phyloP scores from a whole-genome alignment of 2,797 vertebrate genomes.

The Galagoides demidoff region DNA sequence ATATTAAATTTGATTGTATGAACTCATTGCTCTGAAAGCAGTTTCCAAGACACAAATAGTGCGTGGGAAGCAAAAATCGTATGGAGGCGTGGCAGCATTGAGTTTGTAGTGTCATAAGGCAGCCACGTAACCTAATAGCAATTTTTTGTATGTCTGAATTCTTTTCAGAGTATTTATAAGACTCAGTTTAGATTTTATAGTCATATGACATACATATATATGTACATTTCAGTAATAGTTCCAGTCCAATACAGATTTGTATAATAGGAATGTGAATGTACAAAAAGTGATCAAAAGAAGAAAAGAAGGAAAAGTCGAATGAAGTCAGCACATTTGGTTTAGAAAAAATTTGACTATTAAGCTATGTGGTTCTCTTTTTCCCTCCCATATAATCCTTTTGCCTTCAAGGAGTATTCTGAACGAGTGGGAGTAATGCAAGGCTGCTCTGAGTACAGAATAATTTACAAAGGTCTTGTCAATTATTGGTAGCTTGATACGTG shows the following conservation, averaged over 20 bases:
- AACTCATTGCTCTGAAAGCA: neutral
- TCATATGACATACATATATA: neutral
- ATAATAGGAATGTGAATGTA: neutral
- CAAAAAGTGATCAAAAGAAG: conserved; percentile 9
- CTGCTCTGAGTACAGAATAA: neutral
- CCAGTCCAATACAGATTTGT: neutral
- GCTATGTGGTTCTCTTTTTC: neutral
- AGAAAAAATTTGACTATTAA: conserved; percentile 6
- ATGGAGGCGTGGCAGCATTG: neutral
- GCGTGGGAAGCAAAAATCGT: neutral
- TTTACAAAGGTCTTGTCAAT: neutral
- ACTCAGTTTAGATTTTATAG: neutral
- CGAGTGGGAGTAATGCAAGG: neutral
- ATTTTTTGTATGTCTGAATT: conserved; percentile 8
- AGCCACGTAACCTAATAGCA: neutral
- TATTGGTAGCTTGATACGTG: neutral
- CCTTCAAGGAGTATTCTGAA: neutral
- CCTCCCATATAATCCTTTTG: neutral
- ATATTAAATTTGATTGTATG: conserved; percentile 48
- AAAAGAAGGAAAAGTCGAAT: conserved; percentile 40
- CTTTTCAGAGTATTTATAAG: neutral
- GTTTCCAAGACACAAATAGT: neutral
- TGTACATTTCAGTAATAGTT: neutral
- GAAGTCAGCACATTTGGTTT: neutral
- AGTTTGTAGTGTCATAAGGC: neutral